A percentile compares a stretch with the other conserved stretches of the same genome.
Conservation (phyloP, 2,113 vertebrate species). For the Xenopus borealis region DNA sequence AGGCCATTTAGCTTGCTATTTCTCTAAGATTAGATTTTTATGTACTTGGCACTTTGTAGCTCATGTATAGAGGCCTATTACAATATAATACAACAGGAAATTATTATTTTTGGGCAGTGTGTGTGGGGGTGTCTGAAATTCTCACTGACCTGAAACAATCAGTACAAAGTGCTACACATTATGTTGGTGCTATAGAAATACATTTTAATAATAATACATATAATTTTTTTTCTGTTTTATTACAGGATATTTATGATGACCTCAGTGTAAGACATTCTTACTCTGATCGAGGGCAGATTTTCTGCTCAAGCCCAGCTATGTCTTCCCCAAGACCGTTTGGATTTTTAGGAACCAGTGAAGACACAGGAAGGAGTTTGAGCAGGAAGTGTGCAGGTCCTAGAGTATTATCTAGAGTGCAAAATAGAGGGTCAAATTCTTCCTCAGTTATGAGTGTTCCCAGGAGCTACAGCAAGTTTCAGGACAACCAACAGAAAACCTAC, state of each 20-base stretch:
- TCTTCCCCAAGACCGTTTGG: neutral
- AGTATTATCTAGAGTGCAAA: neutral
- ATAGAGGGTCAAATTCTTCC: neutral
- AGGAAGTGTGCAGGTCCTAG: neutral
- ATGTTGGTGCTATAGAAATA: no score
- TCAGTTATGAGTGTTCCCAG: slow-evolving; percentile 5
- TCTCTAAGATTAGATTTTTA: no score
- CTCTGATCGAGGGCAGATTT: slow-evolving; percentile 6
- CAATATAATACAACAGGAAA: no score
- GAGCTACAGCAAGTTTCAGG: slow-evolving; percentile 54
- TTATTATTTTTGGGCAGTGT: no score
- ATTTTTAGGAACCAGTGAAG: neutral
- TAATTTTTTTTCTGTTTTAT: neutral
- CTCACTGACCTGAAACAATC: no score
- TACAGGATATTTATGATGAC: slow-evolving; percentile 6
- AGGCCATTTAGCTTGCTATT: no score
- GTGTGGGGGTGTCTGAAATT: no score
- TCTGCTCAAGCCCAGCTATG: neutral
- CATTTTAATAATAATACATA: neutral
- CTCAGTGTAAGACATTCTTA: neutral
- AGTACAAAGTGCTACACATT: no score
- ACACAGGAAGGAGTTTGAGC: neutral
- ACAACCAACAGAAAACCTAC: slow-evolving; percentile 63
- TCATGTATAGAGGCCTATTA: no score
- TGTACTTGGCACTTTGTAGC: no score